Evolutionary conservation across 1,140 invertebrate species (phyloP).

Genomic region (Drosophila sp.): DNA sequence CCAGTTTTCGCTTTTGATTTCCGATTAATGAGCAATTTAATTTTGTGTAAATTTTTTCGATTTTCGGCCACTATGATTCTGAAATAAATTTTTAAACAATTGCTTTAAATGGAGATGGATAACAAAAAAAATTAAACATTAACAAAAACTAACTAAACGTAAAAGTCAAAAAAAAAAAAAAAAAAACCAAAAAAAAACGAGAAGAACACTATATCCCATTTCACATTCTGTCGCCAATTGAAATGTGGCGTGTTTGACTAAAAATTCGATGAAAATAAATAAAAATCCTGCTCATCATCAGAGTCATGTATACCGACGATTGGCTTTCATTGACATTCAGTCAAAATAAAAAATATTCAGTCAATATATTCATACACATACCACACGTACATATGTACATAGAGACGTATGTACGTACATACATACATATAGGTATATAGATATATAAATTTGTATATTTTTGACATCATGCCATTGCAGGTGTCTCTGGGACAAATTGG

Average conservation of each 20-base stretch:
- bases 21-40: no score
- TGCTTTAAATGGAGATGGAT: background rate
- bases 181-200: background rate
- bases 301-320: slow-evolving; percentile 21
- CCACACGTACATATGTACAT: background rate
- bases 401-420: no score
- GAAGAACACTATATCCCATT: background rate
- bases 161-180: background rate
- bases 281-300: slow-evolving; percentile 29
- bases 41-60: no score
- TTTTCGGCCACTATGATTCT: no score
- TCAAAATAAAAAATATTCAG: slow-evolving; percentile 46
- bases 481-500: slow-evolving; percentile 45
- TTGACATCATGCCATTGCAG: slow-evolving; percentile 24
- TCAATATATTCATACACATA: background rate
- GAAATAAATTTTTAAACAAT: background rate
- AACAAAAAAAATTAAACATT: background rate
- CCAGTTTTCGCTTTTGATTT: no score
- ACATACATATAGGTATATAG: background rate
- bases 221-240: background rate
- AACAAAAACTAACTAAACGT: background rate
- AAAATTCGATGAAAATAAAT: slow-evolving; percentile 26
- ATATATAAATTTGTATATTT: slow-evolving; percentile 6
- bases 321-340: slow-evolving; percentile 60
- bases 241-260: slow-evolving; percentile 16